A percentile compares a stretch with the other conserved stretches of the same genome.
Conservation (phyloP, 1,140 invertebrate genomes). For the Eueides isabella region DNA sequence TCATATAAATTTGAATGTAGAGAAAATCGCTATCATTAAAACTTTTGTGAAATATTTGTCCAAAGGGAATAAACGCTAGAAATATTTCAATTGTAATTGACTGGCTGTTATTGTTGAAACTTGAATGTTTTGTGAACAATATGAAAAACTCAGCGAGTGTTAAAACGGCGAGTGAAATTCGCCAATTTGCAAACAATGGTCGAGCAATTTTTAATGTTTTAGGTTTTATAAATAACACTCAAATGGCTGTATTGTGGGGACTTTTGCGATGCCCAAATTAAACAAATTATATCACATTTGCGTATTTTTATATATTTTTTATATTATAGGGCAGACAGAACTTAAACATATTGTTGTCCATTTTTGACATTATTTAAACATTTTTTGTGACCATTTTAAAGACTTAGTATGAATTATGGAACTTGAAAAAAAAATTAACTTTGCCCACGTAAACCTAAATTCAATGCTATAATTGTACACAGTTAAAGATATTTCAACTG, state of each 20-base stretch:
- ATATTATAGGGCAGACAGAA: no score
- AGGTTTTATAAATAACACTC: conserved; percentile 29
- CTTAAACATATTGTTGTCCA: no score
- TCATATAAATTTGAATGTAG: not conserved
- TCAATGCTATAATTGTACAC: no score
- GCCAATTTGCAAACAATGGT: conserved; percentile 38
- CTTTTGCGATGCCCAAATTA: not conserved
- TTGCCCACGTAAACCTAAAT: no score
- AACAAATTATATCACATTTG: conserved; percentile 1
- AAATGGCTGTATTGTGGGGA: conserved; percentile 15
- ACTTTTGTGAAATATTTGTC: not conserved
- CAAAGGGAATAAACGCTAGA: conserved; percentile 18
- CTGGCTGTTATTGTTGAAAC: conserved; percentile 36
- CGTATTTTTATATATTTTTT: not conserved
- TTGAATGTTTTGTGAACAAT: conserved; percentile 34
- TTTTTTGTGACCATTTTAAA: no score
- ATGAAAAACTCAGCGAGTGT: conserved; percentile 35
- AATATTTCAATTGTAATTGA: conserved; percentile 35
- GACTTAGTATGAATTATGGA: no score
- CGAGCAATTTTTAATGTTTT: conserved; percentile 33
- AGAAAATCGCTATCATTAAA: conserved; percentile 3
- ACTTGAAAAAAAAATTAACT: no score
- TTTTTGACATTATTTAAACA: no score
- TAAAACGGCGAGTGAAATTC: conserved; percentile 36
- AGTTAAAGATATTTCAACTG: not conserved